These are phyloP conservation scores for Cataglyphis cursor DNA, from an alignment of 2,888 invertebrate genomes.

Conservation along the genomic window DNA sequence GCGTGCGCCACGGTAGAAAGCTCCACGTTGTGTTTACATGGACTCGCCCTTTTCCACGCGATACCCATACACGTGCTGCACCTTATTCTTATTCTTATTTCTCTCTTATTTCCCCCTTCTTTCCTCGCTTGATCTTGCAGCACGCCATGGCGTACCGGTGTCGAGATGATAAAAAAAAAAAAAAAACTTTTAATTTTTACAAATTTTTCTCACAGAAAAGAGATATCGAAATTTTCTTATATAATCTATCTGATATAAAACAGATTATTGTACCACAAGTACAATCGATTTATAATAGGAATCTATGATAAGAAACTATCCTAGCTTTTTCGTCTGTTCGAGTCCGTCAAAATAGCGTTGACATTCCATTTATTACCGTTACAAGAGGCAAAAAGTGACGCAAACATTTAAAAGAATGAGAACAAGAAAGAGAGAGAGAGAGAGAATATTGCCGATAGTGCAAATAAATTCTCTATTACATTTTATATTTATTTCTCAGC, in stretches of 20 bases:
- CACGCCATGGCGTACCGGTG: background rate
- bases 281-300: constrained; percentile 48
- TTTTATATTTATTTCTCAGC: constrained; percentile 76
- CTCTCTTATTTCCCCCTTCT: background rate
- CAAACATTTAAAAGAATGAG: background rate
- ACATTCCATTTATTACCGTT: constrained; percentile 32
- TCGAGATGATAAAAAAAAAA: background rate
- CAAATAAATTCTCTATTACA: constrained; percentile 80
- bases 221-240: background rate
- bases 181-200: background rate
- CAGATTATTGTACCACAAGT: background rate
- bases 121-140: background rate
- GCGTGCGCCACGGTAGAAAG: constrained; percentile 37
- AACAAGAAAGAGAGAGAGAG: constrained; percentile 2
- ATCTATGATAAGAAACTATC: constrained; percentile 6
- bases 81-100: background rate
- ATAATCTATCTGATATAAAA: background rate
- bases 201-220: background rate
- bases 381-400: constrained; percentile 4
- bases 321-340: background rate
- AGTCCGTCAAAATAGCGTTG: constrained; percentile 29
- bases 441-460: constrained; percentile 19
- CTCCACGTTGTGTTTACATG: constrained; percentile 44
- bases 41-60: constrained; percentile 64
- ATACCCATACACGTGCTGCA: constrained; percentile 55